Base-by-base conservation (phyloP, 2,113 vertebrate genomes). In the Stigmatopora argus region DNA sequence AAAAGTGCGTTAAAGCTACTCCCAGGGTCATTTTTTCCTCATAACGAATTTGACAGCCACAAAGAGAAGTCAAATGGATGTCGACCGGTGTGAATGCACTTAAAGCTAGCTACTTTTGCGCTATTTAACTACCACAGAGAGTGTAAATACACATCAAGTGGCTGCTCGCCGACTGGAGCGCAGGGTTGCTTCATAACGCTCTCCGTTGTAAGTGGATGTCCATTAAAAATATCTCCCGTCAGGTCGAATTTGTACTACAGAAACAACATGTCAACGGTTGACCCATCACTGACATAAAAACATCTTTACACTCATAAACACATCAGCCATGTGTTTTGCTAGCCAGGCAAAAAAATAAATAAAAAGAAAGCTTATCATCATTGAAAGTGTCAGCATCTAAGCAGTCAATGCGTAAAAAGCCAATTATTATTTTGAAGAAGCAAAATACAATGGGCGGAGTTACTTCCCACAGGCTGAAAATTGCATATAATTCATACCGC, bases 401-500 rank as follows among this genome's bases (percentile, higher is more conserved):
- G 10, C 7, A 52, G 55, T 26, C 55, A 12, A 15, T n/a, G 31
- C 9, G 31, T n/a, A 38, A 35, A 6, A 63, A 60, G 46, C 38
- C 38, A 9, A 56, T 72, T 62, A 73, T 70, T 18, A 56, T 21
- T 48, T 78, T 17, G 64, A 5, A 34, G 18, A 69, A 67, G 61
- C 13, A 41, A 66, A 67, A 68, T 23, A 62, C 23, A 70, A 64
- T 35, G 67, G 64, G 46, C 66, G 10, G 38, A 13, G 46, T 59
- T 21, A 66, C 74, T 73, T 69, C 13, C 45, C 8, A 21, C 18
- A 19, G 72, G 19, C 34, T 58, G 17, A 59, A 65, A 77, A 77
- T 67, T 55, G 47, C 65, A 78, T 82, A 81, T 82, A 81, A 83
- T 83, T 85, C 75, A 82, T 66, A 72, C 74, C 71, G 66, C 55